Conservation (phyloP, 2,888 invertebrate genomes). For the Dryobotodes eremita region DNA sequence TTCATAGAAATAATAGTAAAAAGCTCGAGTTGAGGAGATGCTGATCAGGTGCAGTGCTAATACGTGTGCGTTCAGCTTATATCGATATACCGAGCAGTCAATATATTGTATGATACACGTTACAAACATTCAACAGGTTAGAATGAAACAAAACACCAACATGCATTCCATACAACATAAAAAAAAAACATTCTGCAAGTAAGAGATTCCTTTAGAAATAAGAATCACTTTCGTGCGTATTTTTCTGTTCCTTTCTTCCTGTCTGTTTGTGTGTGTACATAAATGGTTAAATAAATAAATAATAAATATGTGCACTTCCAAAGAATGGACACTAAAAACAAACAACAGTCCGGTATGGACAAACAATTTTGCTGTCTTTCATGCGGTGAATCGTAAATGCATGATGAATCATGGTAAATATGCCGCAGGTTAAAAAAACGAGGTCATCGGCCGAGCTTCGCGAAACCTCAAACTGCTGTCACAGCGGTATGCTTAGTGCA, state of each 20-base stretch:
- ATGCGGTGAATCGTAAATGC: conserved; percentile 65
- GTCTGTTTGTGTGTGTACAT: too few relatives aligned
- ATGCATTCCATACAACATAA: conserved; percentile 5
- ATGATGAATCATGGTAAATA: conserved; percentile 72
- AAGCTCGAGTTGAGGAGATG: too few relatives aligned
- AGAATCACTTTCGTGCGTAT: too few relatives aligned
- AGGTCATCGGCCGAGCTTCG: conserved; percentile 70
- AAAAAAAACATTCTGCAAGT: not conserved
- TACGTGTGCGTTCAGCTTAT: too few relatives aligned
- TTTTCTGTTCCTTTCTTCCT: too few relatives aligned
- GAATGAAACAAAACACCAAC: not conserved
- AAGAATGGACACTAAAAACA: conserved; percentile 43
- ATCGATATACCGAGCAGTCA: not conserved
- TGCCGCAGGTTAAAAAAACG: conserved; percentile 64
- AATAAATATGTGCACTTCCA: not conserved
- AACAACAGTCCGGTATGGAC: conserved; percentile 56
- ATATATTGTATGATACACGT: not conserved
- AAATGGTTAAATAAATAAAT: too few relatives aligned
- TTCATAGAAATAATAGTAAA: too few relatives aligned
- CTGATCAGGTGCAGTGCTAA: too few relatives aligned
- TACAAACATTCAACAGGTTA: not conserved
- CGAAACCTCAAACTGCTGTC: conserved; percentile 52
- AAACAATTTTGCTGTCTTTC: conserved; percentile 53
- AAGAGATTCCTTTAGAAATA: not conserved
- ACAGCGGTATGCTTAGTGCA: conserved; percentile 44